Conservation (phyloP, 2,113 vertebrate genomes). For the Eolophus roseicapilla region DNA sequence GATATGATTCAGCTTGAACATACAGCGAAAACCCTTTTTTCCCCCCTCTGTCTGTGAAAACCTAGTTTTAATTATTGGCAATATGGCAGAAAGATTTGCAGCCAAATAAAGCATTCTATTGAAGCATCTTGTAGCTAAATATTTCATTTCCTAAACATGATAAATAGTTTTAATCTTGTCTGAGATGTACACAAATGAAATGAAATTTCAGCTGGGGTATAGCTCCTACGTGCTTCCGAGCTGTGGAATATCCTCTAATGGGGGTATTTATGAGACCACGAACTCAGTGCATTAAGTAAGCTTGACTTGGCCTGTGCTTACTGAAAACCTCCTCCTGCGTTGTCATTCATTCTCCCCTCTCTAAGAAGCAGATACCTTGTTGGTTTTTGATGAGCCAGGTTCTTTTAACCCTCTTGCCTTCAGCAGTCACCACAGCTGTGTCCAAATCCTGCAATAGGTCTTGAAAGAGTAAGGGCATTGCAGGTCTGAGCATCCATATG, state of each 20-base stretch:
- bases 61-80: conserved; percentile 67
- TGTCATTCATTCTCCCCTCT: neutral
- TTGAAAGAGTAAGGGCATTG: neutral
- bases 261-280: neutral
- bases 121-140: conserved; percentile 38
- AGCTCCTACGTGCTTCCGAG: neutral
- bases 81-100: conserved; percentile 22
- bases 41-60: conserved; percentile 5
- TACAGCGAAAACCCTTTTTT: neutral
- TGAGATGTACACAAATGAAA: neutral
- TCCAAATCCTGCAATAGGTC: neutral
- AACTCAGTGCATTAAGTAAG: neutral
- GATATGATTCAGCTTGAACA: conserved; percentile 49
- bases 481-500: neutral
- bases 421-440: fast-evolving
- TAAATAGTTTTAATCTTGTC: conserved; percentile 18
- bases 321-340: fast-evolving
- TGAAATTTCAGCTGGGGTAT: neutral
- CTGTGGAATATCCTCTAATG: neutral
- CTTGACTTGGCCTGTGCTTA: neutral
- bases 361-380: neutral
- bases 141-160: conserved; percentile 51
- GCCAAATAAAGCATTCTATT: conserved; percentile 43
- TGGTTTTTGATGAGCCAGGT: fast-evolving
- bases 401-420: neutral